Conservation (phyloP, 64 coral and sea anemone species). For the Actinia equina region DNA sequence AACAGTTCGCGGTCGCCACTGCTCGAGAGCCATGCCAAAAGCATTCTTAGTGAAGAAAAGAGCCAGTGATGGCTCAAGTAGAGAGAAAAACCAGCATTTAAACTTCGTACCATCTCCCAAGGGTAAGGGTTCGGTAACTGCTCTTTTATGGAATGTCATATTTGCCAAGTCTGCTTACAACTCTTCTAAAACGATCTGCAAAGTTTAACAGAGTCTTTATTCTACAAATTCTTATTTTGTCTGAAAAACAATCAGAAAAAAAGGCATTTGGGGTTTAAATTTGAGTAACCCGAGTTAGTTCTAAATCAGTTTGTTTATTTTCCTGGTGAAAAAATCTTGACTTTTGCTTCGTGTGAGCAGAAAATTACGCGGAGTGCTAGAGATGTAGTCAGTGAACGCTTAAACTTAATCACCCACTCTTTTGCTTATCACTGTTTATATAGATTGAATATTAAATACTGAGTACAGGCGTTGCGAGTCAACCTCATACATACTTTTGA, state of each 20-base stretch:
- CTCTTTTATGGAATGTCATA: constrained; percentile 12
- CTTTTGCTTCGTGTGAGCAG: background rate
- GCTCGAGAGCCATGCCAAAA: constrained; percentile 61
- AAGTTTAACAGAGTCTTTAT: background rate
- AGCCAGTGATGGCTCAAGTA: background rate
- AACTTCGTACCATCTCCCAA: constrained; percentile 19
- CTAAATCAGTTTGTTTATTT: background rate
- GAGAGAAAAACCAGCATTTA: constrained; percentile 25
- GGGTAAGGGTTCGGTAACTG: constrained; percentile 47
- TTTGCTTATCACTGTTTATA: background rate
- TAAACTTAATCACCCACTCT: background rate
- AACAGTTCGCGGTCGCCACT: constrained; percentile 6
- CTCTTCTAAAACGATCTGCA: background rate
- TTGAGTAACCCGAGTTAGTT: background rate
- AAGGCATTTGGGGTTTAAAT: background rate
- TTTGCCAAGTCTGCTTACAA: too few species aligned
- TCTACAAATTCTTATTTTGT: background rate
- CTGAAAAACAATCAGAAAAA: background rate
- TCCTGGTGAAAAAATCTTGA: background rate
- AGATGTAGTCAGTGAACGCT: background rate
- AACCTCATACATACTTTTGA: background rate
- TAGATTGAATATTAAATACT: background rate
- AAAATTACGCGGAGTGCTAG: background rate
- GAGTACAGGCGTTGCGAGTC: background rate
- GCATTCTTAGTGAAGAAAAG: constrained; percentile 82